These are phyloP conservation scores for Lasioglossum figueresi DNA, from an alignment of 2,888 invertebrate species.

Conservation along the genomic window DNA sequence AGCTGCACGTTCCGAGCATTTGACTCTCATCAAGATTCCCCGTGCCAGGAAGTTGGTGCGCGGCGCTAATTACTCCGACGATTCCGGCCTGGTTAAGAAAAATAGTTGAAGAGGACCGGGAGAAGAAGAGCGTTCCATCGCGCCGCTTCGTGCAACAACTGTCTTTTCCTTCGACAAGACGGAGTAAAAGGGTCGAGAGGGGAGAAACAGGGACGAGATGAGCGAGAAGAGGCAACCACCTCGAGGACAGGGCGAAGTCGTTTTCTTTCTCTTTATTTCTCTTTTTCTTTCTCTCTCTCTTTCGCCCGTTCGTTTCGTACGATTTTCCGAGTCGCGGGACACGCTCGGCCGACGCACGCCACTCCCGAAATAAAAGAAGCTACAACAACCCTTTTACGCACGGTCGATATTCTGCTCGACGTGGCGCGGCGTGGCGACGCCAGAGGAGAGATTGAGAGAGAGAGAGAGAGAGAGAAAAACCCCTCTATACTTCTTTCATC, in stretches of 20 bases:
- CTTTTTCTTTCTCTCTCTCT: neutral
- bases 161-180: conserved; percentile 22
- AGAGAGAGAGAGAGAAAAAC: conserved; percentile 13
- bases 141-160: conserved; percentile 50
- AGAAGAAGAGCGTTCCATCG: conserved; percentile 29
- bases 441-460: neutral
- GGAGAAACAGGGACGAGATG: conserved; percentile 37
- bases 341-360: conserved; percentile 46
- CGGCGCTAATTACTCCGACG: conserved; percentile 48
- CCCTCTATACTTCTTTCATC: conserved; percentile 56
- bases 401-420: conserved; percentile 48
- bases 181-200: conserved; percentile 58
- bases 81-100: conserved; percentile 26
- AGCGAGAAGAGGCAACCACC: conserved; percentile 27
- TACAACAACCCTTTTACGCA: conserved; percentile 58
- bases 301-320: conserved; percentile 59
- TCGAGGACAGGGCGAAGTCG: conserved; percentile 56
- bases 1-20: neutral
- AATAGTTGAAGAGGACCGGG: conserved; percentile 32
- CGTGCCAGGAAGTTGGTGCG: neutral
- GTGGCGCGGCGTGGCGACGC: neutral
- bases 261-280: conserved; percentile 32
- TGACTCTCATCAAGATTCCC: conserved; percentile 1
- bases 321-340: conserved; percentile 66
- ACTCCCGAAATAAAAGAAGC: conserved; percentile 67